phyloP scores from a whole-genome alignment of 2,113 vertebrate species.

The Serilophus lunatus region DNA sequence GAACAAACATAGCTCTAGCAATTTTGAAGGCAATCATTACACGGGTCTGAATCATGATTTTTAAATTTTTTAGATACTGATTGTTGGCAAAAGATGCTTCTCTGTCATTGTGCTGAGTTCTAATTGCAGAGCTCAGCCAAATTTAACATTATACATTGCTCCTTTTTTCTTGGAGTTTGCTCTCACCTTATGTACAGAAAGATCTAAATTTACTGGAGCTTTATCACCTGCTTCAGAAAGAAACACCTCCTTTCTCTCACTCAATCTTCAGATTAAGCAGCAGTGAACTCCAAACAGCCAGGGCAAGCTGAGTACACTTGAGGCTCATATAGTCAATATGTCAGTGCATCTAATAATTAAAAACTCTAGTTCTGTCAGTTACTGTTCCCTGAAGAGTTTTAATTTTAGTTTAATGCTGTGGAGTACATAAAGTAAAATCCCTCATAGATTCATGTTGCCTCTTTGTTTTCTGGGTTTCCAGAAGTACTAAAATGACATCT shows the following conservation, averaged over 20 bases:
- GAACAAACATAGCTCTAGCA: neutral
- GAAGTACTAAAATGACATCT: neutral
- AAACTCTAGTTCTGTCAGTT: neutral
- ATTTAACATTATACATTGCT: neutral
- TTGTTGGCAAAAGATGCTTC: neutral
- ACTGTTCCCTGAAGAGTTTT: neutral
- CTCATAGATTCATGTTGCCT: neutral
- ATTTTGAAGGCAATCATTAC: neutral
- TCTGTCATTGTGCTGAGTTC: neutral
- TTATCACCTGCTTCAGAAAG: neutral
- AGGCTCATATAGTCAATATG: neutral
- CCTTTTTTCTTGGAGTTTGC: neutral
- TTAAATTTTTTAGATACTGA: neutral
- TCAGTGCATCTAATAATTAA: neutral
- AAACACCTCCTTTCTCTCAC: conserved; percentile 10
- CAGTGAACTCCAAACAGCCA: neutral
- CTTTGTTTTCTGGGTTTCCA: neutral
- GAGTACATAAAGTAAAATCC: neutral
- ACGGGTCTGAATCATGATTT: neutral
- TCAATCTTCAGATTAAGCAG: neutral
- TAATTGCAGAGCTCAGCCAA: neutral
- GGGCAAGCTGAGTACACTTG: neutral
- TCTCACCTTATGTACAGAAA: neutral
- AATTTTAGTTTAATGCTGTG: neutral
- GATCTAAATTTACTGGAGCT: conserved; percentile 9